These are phyloP conservation scores for Porites evermanni DNA, from an alignment of 92 coral and sea anemone species.

Conservation along the genomic window DNA sequence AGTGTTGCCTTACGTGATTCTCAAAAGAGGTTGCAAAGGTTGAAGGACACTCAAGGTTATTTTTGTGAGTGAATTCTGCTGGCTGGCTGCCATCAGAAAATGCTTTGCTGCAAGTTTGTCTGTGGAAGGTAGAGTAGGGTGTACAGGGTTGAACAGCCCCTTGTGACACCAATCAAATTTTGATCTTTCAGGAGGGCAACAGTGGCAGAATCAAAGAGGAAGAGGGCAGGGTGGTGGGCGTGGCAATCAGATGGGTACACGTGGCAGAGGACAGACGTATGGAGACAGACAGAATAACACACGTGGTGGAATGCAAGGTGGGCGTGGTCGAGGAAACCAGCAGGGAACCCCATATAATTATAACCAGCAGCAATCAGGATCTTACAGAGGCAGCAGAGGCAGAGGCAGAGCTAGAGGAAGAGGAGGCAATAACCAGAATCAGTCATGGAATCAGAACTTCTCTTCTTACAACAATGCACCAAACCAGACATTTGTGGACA, in stretches of 20 bases:
- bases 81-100: no score
- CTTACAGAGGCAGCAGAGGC: slow-evolving; percentile 47
- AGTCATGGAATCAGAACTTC: slow-evolving; percentile 44
- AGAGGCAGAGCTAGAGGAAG: slow-evolving; percentile 34
- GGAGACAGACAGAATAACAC: slow-evolving; percentile 27
- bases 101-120: no score
- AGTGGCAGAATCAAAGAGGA: slow-evolving; percentile 36
- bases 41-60: no score
- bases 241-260: neutral
- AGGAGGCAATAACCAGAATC: slow-evolving; percentile 20
- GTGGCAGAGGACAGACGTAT: slow-evolving; percentile 17
- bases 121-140: no score
- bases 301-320: slow-evolving; percentile 31
- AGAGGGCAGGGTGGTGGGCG: slow-evolving; percentile 27
- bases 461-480: slow-evolving; percentile 12
- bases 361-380: slow-evolving; percentile 21
- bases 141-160: no score
- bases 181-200: slow-evolving; percentile 11
- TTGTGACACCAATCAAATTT: no score
- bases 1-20: no score
- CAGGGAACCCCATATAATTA: slow-evolving; percentile 1
- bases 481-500: slow-evolving; percentile 21
- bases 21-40: no score
- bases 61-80: no score
- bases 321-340: slow-evolving; percentile 58